A percentile compares a stretch with the other conserved stretches of the same genome.
These are phyloP conservation scores for Uloborus plumipes DNA, from an alignment of 2,888 invertebrate genomes.

Conservation along the genomic window DNA sequence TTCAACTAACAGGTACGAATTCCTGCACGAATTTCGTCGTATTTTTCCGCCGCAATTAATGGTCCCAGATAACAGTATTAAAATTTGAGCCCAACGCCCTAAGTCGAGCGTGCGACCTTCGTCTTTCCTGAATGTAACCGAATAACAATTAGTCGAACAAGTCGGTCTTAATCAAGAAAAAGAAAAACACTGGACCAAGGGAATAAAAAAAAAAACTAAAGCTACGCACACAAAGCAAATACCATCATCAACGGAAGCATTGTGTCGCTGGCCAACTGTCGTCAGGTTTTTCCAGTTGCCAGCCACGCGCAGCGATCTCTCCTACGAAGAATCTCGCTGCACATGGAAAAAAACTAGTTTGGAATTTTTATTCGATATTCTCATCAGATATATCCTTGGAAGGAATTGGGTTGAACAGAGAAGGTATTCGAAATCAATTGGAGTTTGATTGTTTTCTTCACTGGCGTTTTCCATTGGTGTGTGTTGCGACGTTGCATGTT, in stretches of 20 bases:
- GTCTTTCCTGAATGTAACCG: not conserved
- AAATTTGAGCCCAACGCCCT: slow-evolving; percentile 7
- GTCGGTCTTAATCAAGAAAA: slow-evolving; percentile 4
- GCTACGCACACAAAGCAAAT: slow-evolving; percentile 4
- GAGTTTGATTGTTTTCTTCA: not conserved
- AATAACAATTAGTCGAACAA: slow-evolving; percentile 24
- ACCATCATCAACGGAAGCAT: slow-evolving; percentile 10
- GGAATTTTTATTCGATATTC: no score
- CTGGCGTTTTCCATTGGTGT: not conserved
- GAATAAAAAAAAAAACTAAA: not conserved
- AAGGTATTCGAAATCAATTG: not conserved
- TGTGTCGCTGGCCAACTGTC: slow-evolving; percentile 30
- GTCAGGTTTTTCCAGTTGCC: slow-evolving; percentile 47
- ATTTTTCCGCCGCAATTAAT: slow-evolving; percentile 7
- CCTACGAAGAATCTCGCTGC: not conserved
- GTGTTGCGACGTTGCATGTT: slow-evolving; percentile 5
- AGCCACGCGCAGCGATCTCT: not conserved
- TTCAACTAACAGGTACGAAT: not conserved
- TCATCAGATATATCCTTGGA: slow-evolving; percentile 3
- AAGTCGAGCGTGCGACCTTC: slow-evolving; percentile 18
- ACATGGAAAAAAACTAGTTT: slow-evolving; percentile 18
- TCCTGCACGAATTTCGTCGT: slow-evolving; percentile 7
- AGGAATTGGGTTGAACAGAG: slow-evolving; percentile 17
- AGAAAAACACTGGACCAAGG: not conserved
- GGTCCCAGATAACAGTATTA: not conserved